Base-by-base conservation (phyloP, 2,113 vertebrate genomes). In the Calonectris borealis region DNA sequence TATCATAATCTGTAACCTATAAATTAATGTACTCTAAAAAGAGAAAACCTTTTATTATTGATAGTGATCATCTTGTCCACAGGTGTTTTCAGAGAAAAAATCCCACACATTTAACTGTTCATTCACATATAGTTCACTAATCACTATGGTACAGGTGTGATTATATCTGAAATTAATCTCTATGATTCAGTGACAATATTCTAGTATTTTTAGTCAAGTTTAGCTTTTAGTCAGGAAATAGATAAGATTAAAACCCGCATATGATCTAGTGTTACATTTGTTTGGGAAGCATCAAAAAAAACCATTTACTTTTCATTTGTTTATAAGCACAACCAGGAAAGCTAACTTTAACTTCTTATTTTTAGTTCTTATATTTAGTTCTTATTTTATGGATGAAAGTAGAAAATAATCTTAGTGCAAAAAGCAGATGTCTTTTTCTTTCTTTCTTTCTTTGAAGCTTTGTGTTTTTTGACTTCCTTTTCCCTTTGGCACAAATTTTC, bases 401-500 rank as follows among this genome's bases (percentile, higher is more conserved):
- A 55, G 64, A 89, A 90, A 89, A 73, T 26, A 66, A 72, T 77
- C 71, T 49, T 66, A 70, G 9, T 54, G 19, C n/a, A 83, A 91
- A 91, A 91, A 86, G 9, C 32, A 78, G 32, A 31, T 65, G 32
- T 16, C 2, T 60, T 48, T 42, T 40, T 40, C 3, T 52, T 93
- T 17, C 8, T 32, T 89, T 44, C 4, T 85, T 88, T 88, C 49
- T 96, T 93, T 80, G 42, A 89, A 83, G 15, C 19, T 81, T 54
- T 78, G 13, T 65, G 13, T 83, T 93, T 29, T 79, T 93, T 90
- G 79, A 48, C 55, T 40, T 86, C 20, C 27, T 15, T 48, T 84
- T 91, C n/a, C 46, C 36, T 93, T 94, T 69, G 31, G 29, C 61
- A 87, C 66, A 60, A 57, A 85, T 82, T 94, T 96, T 16, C 90